phyloP scores from a whole-genome alignment of 2,797 vertebrate species.

The Darevskia nairensis region DNA sequence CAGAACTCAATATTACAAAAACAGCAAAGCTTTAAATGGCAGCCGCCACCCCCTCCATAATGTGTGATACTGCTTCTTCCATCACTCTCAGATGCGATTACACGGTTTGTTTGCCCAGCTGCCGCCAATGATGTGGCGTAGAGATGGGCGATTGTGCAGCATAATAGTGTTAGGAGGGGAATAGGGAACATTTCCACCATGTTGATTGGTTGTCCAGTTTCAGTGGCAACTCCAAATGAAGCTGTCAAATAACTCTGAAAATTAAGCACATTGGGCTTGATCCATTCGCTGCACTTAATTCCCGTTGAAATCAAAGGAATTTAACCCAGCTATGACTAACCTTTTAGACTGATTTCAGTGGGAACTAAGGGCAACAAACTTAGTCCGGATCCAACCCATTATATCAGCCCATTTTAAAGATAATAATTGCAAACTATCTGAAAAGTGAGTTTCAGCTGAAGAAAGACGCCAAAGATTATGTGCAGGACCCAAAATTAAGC shows the following conservation, averaged over 20 bases:
- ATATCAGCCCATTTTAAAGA: not conserved
- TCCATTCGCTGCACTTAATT: not conserved
- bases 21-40: not conserved
- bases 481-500: not conserved
- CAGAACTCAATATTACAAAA: not conserved
- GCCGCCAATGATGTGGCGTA: not conserved
- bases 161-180: not conserved
- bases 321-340: not conserved
- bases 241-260: not conserved
- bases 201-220: not conserved
- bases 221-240: not conserved
- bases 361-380: not conserved
- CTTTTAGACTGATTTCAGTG: not conserved
- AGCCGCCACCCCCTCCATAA: not conserved
- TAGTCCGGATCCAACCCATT: not conserved
- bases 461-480: not conserved
- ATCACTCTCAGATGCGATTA: not conserved
- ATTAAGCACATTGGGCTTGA: not conserved
- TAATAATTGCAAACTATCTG: not conserved
- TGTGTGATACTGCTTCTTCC: not conserved
- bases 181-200: too few relatives aligned
- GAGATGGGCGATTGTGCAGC: not conserved
- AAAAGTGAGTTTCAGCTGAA: not conserved
- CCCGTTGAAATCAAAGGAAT: not conserved
- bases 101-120: not conserved